Base-by-base conservation (phyloP, 2,797 vertebrate genomes). In the Phalanger gymnotis region DNA sequence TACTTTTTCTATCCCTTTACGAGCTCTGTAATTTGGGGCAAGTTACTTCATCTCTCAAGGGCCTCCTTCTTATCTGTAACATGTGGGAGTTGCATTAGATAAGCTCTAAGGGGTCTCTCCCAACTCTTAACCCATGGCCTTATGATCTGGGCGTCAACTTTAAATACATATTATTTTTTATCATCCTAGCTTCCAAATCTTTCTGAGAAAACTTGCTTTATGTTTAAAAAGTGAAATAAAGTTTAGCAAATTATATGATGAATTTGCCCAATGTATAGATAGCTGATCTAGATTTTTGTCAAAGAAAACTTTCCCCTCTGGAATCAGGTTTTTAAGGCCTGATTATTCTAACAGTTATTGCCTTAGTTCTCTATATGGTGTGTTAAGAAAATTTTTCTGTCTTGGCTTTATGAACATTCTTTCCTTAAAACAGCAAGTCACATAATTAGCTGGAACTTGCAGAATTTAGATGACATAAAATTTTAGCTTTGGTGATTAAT, bases 101-200 rank as follows among this genome's bases (percentile, higher is more conserved):
- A 61, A 61, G 0, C 12, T 61, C 12, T 34, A 61, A 61, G 31
- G 31, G 31, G 34, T 61, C 58, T 34, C 11, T 34, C 58, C 12
- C n/a, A 61, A 34, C 31, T 61, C 55, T 27, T 25, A 56, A 56
- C 5, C 55, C 55, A 56, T 27, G 55, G 19, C 22, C 6, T 16
- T 73, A 56, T 53, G 53, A 91, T 91, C 66, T 61, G 87, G 91
- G 89, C 61, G 66, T 94, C 57, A 94, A 89, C 51, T 81, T 94
- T 89, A 93, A 95, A 81, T n/a, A 73, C 81, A 94, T 22, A 1
- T 47, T 93, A 11, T 95, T 11, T 55, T 19, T 94, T 2, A 87
- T 66, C 27, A 54, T 54, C 1, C 31, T 90, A 34, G 30, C 57
- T 40, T 10, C 56, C 54, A 54, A 54, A 54, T 54, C 13, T 54